Percentiles rank a stretch among this genome's conserved stretches.
phyloP scores from a whole-genome alignment of 2,888 invertebrate species.

The Lycocerus yunnanus region DNA sequence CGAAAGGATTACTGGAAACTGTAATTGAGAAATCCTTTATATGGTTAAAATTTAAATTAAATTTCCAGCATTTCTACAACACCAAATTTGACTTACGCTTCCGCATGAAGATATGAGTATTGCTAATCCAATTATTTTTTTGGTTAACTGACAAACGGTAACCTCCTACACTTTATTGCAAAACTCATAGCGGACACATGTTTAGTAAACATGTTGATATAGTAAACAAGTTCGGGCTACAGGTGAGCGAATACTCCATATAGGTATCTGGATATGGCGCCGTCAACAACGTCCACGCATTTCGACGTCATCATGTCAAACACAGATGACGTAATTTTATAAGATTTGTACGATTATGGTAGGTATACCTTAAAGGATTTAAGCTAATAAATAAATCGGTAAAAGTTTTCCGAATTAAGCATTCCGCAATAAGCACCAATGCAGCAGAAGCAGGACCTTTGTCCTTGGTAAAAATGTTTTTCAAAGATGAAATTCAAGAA shows the following conservation, averaged over 20 bases:
- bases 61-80: not conserved
- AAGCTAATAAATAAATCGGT: not conserved
- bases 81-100: not conserved
- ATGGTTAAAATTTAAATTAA: not conserved
- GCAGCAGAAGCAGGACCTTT: no score
- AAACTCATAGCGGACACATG: slow-evolving; percentile 27
- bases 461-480: no score
- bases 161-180: slow-evolving; percentile 24
- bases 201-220: slow-evolving; percentile 32
- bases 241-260: slow-evolving; percentile 47
- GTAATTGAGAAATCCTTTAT: not conserved
- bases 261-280: slow-evolving; percentile 47
- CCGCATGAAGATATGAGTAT: not conserved
- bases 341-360: slow-evolving; percentile 29
- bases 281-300: slow-evolving; percentile 45
- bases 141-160: slow-evolving; percentile 19
- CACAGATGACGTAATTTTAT: slow-evolving; percentile 31
- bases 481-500: no score
- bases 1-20: not conserved
- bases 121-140: not conserved
- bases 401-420: not conserved
- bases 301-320: slow-evolving; percentile 35
- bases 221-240: slow-evolving; percentile 41
- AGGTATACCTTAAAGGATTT: not conserved
- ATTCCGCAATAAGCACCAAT: no score